Conservation (phyloP, 2,888 invertebrate species). For the Hylaea fasciaria region DNA sequence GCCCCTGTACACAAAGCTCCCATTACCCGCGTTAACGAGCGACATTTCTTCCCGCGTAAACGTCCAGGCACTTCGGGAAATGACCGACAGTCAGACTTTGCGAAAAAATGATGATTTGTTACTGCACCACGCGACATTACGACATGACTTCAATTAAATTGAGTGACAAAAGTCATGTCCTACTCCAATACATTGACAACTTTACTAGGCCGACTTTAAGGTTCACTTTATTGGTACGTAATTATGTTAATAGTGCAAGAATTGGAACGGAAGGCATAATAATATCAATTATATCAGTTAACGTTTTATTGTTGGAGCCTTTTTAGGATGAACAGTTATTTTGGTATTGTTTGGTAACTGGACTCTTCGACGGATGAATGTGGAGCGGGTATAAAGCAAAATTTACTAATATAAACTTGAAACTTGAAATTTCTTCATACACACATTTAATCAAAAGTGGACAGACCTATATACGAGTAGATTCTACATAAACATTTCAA, state of each 20-base stretch:
- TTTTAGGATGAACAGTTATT: constrained; percentile 37
- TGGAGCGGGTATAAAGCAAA: too few species aligned
- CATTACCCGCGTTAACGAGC: constrained; percentile 79
- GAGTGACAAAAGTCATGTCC: constrained; percentile 73
- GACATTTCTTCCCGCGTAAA: constrained; percentile 69
- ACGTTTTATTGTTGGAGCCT: constrained; percentile 63
- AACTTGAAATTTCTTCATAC: too few species aligned
- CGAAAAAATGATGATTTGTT: constrained; percentile 82
- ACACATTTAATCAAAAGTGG: too few species aligned
- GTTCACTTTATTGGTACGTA: constrained; percentile 42
- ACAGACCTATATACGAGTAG: too few species aligned
- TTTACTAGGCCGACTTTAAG: constrained; percentile 44
- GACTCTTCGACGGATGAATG: constrained; percentile 21
- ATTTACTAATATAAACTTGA: too few species aligned
- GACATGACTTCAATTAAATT: constrained; percentile 73
- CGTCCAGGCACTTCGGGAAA: constrained; percentile 65
- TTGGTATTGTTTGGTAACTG: constrained; percentile 27
- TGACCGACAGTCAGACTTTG: constrained; percentile 54
- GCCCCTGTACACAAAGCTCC: constrained; percentile 66
- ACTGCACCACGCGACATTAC: constrained; percentile 65
- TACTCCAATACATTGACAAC: constrained; percentile 26
- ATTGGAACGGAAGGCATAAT: constrained; percentile 67
- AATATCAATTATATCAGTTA: constrained; percentile 76
- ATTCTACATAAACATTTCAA: too few species aligned
- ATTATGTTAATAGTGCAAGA: constrained; percentile 55